Conservation (phyloP, 1,140 invertebrate genomes). For the Oryzaephilus surinamensis region DNA sequence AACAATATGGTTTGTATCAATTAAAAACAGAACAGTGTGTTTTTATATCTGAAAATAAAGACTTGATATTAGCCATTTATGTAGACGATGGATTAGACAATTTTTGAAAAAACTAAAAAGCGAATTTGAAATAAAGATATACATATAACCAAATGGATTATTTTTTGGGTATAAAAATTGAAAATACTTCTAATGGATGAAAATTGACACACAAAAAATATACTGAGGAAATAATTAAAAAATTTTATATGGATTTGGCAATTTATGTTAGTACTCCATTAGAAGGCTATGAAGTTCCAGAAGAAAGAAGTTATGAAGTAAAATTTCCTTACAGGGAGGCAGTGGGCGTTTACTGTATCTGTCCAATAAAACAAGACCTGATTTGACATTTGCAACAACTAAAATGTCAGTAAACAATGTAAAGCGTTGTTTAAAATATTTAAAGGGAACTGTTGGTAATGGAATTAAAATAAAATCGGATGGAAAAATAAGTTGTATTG, state of each 20-base stretch:
- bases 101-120: background rate
- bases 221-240: background rate
- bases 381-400: slow-evolving; percentile 30
- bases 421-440: slow-evolving; percentile 8
- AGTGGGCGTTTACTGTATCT: slow-evolving; percentile 34
- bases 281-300: background rate
- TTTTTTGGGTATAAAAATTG: background rate
- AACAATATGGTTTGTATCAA: slow-evolving; percentile 9
- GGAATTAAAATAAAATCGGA: background rate
- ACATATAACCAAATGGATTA: background rate
- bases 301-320: background rate
- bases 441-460: background rate
- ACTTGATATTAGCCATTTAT: slow-evolving; percentile 3
- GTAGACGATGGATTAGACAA: background rate
- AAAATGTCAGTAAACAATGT: slow-evolving; percentile 2
- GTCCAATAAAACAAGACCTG: slow-evolving; percentile 31
- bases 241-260: background rate
- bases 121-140: background rate
- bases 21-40: slow-evolving; percentile 5
- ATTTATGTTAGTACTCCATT: background rate
- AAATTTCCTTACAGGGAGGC: slow-evolving; percentile 28
- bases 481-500: background rate
- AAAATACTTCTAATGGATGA: background rate
- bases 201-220: background rate
- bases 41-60: slow-evolving; percentile 4